These are phyloP conservation scores for Tipula unca DNA, from an alignment of 2,888 invertebrate genomes.

Conservation along the genomic window DNA sequence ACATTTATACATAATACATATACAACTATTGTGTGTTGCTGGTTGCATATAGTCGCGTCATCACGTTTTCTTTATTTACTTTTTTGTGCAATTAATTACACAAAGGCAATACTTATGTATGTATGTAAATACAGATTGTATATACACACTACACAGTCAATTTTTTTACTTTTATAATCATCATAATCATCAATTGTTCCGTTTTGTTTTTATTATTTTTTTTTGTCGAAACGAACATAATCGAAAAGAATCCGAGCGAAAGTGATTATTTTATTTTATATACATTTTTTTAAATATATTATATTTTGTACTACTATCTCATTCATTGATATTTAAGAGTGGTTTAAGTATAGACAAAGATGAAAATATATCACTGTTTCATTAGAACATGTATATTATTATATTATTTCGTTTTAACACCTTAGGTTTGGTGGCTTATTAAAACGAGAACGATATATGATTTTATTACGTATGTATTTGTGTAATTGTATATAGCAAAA, in stretches of 20 bases:
- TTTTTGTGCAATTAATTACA: background rate
- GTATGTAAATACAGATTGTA: background rate
- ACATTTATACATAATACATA: too few relatives aligned
- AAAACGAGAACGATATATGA: background rate
- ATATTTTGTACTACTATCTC: background rate
- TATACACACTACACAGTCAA: background rate
- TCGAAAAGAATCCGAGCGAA: constrained; percentile 15
- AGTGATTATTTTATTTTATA: background rate
- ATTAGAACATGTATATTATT: background rate
- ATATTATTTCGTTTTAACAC: background rate
- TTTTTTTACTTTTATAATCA: background rate
- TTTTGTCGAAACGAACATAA: background rate
- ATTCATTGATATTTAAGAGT: background rate
- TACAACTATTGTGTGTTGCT: background rate
- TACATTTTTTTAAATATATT: background rate
- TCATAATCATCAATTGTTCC: background rate
- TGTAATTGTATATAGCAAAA: background rate
- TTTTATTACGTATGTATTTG: background rate
- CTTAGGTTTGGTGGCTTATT: background rate
- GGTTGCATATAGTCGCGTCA: background rate
- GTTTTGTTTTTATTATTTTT: background rate
- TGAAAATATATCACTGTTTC: background rate
- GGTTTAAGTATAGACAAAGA: background rate
- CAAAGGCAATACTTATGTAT: background rate
- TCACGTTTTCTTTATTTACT: background rate